phyloP scores from a whole-genome alignment of 2,888 invertebrate species.

The Zygogramma bicolorata region DNA sequence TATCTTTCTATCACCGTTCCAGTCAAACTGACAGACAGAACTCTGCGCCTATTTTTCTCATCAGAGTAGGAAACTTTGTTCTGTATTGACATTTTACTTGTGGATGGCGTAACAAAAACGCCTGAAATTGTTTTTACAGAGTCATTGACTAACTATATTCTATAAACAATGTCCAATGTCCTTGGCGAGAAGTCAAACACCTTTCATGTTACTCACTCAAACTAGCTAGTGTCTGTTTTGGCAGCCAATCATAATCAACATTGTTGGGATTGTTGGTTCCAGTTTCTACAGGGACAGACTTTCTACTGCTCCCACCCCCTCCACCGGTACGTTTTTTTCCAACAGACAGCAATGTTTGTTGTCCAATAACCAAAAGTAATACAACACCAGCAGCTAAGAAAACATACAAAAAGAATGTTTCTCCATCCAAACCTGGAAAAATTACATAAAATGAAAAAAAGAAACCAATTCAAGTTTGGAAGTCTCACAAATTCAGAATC shows the following conservation, averaged over 20 bases:
- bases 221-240: constrained; percentile 87
- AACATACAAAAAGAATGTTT: constrained; percentile 98
- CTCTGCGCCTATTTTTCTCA: too few species aligned
- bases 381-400: constrained; percentile 93
- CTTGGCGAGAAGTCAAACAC: neutral
- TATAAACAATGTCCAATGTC: too few species aligned
- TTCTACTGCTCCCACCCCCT: constrained; percentile 68
- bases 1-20: too few species aligned
- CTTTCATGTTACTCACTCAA: constrained; percentile 76
- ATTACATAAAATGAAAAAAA: neutral
- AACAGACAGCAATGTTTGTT: constrained; percentile 87
- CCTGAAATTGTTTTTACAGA: too few species aligned
- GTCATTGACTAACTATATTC: too few species aligned
- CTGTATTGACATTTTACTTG: too few species aligned
- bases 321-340: constrained; percentile 76
- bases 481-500: too few species aligned
- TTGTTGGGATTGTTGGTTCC: constrained; percentile 91
- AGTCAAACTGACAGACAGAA: too few species aligned
- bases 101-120: too few species aligned
- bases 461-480: neutral
- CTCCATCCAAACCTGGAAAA: constrained; percentile 90
- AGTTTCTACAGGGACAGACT: constrained; percentile 81
- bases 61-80: too few species aligned
- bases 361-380: constrained; percentile 87
- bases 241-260: constrained; percentile 99